Evolutionary conservation across 2,888 invertebrate species (phyloP).

Genomic region (Tenthredo amoena): DNA sequence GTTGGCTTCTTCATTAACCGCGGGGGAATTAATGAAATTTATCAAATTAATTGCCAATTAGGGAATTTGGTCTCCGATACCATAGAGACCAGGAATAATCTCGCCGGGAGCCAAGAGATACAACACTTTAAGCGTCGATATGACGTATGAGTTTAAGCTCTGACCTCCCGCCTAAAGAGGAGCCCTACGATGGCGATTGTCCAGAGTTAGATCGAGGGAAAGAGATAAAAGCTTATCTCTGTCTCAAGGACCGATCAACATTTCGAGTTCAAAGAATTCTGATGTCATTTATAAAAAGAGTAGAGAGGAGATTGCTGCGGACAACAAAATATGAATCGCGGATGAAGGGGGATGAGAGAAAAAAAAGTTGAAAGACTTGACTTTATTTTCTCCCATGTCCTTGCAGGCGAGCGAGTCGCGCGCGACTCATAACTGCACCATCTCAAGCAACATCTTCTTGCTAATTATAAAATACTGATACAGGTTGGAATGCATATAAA

Average conservation of each 20-base stretch:
- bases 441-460: slow-evolving; percentile 50
- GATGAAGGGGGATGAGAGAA: background rate
- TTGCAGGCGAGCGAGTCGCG: background rate
- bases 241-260: background rate
- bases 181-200: background rate
- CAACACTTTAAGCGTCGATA: slow-evolving; percentile 51
- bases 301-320: background rate
- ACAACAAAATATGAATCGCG: slow-evolving; percentile 8
- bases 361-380: background rate
- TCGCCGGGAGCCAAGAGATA: slow-evolving; percentile 41
- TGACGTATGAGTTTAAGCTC: slow-evolving; percentile 32
- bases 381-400: slow-evolving; percentile 9
- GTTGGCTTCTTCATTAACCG: slow-evolving; percentile 44
- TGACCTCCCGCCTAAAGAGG: background rate
- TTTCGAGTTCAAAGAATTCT: background rate
- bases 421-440: slow-evolving; percentile 24
- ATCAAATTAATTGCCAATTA: slow-evolving; percentile 69
- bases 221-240: background rate
- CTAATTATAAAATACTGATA: slow-evolving; percentile 72
- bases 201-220: background rate
- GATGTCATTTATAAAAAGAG: background rate
- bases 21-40: slow-evolving; percentile 63
- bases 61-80: slow-evolving; percentile 45
- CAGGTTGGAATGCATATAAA: slow-evolving; percentile 67
- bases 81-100: slow-evolving; percentile 19